These are phyloP conservation scores for Tetrapedia diversipes DNA, from an alignment of 2,888 invertebrate genomes.

Conservation along the genomic window DNA sequence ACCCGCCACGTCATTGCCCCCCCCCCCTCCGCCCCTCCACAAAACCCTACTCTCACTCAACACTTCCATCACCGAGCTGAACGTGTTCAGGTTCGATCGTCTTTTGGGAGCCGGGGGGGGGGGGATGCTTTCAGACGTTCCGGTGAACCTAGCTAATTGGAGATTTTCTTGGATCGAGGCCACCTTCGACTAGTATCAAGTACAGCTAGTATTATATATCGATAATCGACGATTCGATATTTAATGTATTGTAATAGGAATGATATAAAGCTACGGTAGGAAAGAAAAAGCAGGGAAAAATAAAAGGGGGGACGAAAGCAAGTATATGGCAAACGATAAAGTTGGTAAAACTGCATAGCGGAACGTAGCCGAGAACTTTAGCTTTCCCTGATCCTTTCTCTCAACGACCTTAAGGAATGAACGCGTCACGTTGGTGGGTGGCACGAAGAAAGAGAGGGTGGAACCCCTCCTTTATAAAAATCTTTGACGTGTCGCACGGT, in stretches of 20 bases:
- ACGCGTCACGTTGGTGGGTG: conserved; percentile 58
- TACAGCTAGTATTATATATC: too few species aligned
- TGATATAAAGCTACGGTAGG: not conserved
- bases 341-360: conserved; percentile 8
- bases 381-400: conserved; percentile 69
- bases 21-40: not conserved
- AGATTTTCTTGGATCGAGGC: conserved; percentile 8
- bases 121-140: conserved; percentile 20
- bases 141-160: not conserved
- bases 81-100: conserved; percentile 53
- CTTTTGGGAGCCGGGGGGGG: too few species aligned
- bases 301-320: too few species aligned
- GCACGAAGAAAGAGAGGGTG: conserved; percentile 52
- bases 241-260: too few species aligned
- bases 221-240: too few species aligned
- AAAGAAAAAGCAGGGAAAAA: too few species aligned
- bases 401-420: conserved; percentile 58
- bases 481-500: conserved; percentile 79
- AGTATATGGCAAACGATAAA: too few species aligned
- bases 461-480: conserved; percentile 78
- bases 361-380: conserved; percentile 55
- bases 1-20: too few species aligned
- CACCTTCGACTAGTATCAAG: too few species aligned
- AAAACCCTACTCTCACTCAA: not conserved
- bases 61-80: not conserved